Percentiles rank a stretch among this genome's conserved stretches.
Conservation (phyloP, 2,888 invertebrate genomes). For the Sarcophaga subvicina region DNA sequence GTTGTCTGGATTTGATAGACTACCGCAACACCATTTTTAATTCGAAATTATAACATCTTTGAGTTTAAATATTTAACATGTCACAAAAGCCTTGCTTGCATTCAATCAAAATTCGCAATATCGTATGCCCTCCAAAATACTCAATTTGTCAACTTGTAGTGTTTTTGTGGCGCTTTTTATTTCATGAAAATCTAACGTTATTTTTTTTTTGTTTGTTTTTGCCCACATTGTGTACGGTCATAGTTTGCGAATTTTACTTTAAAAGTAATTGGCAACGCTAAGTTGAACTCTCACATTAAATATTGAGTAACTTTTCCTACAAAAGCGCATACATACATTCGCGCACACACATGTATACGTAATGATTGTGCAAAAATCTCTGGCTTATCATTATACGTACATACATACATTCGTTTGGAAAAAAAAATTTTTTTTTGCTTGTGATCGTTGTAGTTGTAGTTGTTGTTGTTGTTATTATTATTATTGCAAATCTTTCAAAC, state of each 20-base stretch:
- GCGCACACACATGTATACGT: not conserved
- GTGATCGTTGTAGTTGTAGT: not conserved
- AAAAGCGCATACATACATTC: no score
- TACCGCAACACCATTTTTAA: no score
- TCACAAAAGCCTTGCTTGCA: no score
- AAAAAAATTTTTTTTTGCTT: not conserved
- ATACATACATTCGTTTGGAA: not conserved
- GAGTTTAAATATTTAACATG: no score
- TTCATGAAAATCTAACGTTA: not conserved
- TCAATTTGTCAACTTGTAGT: no score
- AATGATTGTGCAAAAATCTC: not conserved
- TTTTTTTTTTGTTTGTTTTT: not conserved
- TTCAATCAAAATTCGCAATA: no score
- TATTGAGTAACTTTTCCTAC: not conserved
- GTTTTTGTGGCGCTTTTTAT: no score
- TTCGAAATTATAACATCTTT: no score
- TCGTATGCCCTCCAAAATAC: no score
- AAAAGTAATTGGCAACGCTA: not conserved
- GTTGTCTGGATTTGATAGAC: no score
- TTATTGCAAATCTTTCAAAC: not conserved
- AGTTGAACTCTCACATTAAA: not conserved
- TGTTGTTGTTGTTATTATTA: not conserved
- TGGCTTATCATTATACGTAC: not conserved
- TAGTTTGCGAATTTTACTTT: not conserved
- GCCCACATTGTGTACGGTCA: not conserved